Base-by-base conservation (phyloP, 92 coral and sea anemone genomes). In the Pocillopora grandis region DNA sequence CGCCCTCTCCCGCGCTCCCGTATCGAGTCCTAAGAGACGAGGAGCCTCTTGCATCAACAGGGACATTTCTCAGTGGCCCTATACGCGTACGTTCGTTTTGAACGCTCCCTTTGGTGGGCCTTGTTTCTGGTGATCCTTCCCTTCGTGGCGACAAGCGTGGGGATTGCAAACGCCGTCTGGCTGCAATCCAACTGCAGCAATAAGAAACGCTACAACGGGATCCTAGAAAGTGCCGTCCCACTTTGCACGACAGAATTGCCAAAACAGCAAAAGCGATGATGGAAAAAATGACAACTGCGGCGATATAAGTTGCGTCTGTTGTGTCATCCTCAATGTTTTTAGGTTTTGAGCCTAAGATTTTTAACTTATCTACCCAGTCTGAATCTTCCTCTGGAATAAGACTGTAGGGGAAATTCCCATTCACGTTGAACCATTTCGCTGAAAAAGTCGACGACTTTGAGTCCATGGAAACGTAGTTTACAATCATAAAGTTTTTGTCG, bases 381-480 rank as follows among this genome's bases (percentile, higher is more conserved):
- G 55, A 35, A 65, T 84, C 87, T 55, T 65, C 82, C 66, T 75
- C 58, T 17, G 87, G 87, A 52, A 84, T n/a, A 16, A 76, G 20
- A 65, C 87, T 81, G 62, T 31, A 11, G 2, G 87, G 87, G 66
- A 62, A 84, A 57, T 57, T 48, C n/a, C 75, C 76, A 27, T 75
- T 84, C 12, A 84, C 87, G 18, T 75, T 76, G 76, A 42, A 84
- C 87, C 87, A 84, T 64, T 57, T 57, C 21, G 87, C 75, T 19
- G 56, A 49, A 66, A 84, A 66, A 31, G 17, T 66, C 11, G 87
- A 52, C 33, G 75, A 35, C 6, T 27, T 35, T 21, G 74, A 35
- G 6, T 27, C 58, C 19, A 14, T 62, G 55, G 74, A 35, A 67
- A 75, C 67, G 49, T 52, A 7, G 58, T 78, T 83, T 3, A 84